A percentile compares a stretch with the other conserved stretches of the same genome.
phyloP scores from a whole-genome alignment of 2,797 vertebrate genomes.

The Karalla daura region DNA sequence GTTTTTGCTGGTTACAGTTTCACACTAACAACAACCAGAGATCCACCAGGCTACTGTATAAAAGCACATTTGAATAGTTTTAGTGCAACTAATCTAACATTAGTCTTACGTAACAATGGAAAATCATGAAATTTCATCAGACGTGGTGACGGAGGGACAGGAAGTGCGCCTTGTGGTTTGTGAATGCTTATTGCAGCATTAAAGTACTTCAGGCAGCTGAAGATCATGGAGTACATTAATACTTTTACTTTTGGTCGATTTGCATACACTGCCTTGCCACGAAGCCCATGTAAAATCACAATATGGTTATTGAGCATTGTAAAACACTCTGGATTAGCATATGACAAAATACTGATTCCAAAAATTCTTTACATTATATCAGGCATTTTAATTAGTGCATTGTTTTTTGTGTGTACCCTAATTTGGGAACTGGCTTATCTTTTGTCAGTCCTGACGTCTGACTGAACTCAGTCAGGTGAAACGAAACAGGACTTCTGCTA shows the following conservation, averaged over 20 bases:
- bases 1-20: not conserved
- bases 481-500: not conserved
- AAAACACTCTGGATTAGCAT: not conserved
- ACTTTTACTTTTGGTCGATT: slow-evolving; percentile 41
- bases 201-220: not conserved
- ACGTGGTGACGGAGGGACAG: slow-evolving; percentile 14
- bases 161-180: slow-evolving; percentile 38
- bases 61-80: slow-evolving; percentile 4
- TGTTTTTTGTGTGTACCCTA: not conserved
- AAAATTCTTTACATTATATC: not conserved
- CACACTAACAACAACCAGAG: too few relatives aligned
- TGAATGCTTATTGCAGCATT: slow-evolving; percentile 5
- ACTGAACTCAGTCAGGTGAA: slow-evolving; percentile 7
- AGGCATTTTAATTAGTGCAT: not conserved
- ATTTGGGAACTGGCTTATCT: not conserved
- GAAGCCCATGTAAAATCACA: not conserved
- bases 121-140: slow-evolving; percentile 48
- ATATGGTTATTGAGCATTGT: not conserved
- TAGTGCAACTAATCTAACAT: slow-evolving; percentile 46
- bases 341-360: not conserved
- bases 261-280: not conserved
- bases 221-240: not conserved
- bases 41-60: slow-evolving; percentile 29
- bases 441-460: not conserved
- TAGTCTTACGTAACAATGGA: slow-evolving; percentile 57